Percentiles rank a stretch among this genome's conserved stretches.
Conservation (phyloP, 1,140 invertebrate species). For the Drosophila pseudoobscura region DNA sequence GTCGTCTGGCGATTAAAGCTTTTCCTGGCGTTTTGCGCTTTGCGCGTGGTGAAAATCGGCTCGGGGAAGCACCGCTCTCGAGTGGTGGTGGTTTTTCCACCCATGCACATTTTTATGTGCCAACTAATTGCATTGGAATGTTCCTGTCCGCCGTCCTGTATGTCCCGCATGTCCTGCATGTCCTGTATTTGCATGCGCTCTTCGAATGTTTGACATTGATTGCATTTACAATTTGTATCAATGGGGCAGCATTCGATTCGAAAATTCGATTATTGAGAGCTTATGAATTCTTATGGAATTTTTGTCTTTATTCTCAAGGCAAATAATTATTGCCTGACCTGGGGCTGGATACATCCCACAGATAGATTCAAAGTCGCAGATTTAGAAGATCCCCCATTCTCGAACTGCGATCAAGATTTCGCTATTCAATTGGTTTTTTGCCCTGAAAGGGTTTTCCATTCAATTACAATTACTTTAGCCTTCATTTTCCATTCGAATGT, state of each 20-base stretch:
- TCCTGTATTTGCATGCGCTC: constrained; percentile 36
- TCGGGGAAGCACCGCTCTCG: constrained; percentile 41
- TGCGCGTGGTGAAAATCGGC: constrained; percentile 67
- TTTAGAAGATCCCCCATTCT: neutral
- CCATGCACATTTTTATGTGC: constrained; percentile 32
- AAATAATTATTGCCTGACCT: too few relatives aligned
- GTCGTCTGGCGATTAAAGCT: constrained; percentile 58
- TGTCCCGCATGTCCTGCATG: constrained; percentile 4
- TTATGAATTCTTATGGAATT: neutral
- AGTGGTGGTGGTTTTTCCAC: constrained; percentile 63
- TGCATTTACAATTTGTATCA: constrained; percentile 49
- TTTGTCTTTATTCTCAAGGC: too few relatives aligned
- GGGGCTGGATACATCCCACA: neutral
- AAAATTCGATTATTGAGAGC: neutral
- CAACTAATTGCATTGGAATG: constrained; percentile 65
- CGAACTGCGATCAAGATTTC: neutral
- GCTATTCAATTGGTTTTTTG: neutral
- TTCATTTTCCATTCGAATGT: constrained; percentile 26
- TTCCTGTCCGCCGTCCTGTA: constrained; percentile 13
- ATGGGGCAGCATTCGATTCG: constrained; percentile 25
- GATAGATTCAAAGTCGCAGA: too few relatives aligned
- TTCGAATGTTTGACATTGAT: constrained; percentile 45
- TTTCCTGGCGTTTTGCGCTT: constrained; percentile 27
- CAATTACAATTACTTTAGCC: constrained; percentile 29
- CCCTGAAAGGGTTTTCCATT: constrained; percentile 28